Percentiles rank a stretch among this genome's conserved stretches.
Conservation (phyloP, 2,888 invertebrate species). For the Diplazon laetatorius region DNA sequence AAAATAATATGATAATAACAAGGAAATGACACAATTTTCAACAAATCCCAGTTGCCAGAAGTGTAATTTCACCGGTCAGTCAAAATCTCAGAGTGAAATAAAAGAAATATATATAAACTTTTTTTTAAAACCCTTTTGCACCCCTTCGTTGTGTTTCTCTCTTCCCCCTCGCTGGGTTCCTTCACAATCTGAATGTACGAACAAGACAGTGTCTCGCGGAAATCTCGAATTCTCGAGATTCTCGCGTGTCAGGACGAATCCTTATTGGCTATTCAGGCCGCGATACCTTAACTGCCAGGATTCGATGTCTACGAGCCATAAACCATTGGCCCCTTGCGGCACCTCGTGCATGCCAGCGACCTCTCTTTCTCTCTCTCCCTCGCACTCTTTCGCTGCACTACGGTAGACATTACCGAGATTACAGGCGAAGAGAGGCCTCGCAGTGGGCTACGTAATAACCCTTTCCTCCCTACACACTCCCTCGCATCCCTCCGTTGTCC, state of each 20-base stretch:
- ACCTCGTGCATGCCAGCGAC: conserved; percentile 64
- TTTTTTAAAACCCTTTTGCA: not conserved
- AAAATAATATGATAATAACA: no score
- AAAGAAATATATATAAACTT: not conserved
- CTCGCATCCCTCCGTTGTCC: conserved; percentile 42
- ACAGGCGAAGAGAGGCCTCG: conserved; percentile 67
- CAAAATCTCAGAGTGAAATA: not conserved
- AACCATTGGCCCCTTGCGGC: conserved; percentile 71
- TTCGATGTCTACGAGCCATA: conserved; percentile 77
- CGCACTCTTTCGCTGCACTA: conserved; percentile 71
- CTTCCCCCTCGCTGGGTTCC: conserved; percentile 7
- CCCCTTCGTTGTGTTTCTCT: not conserved
- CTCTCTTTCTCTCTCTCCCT: conserved; percentile 50
- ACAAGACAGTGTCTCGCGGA: conserved; percentile 41
- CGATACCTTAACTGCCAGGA: conserved; percentile 76
- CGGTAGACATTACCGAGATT: conserved; percentile 78
- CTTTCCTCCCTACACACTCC: conserved; percentile 64
- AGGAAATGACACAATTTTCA: no score
- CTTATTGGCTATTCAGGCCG: conserved; percentile 75
- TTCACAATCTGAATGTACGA: not conserved
- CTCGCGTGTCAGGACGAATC: conserved; percentile 75
- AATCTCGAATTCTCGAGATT: conserved; percentile 65
- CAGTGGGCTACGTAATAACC: conserved; percentile 72
- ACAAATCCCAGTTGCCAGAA: no score
- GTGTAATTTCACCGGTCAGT: no score